Evolutionary conservation across 2,888 invertebrate genomes (phyloP).

Genomic region (Zygothrica quintamaculata): DNA sequence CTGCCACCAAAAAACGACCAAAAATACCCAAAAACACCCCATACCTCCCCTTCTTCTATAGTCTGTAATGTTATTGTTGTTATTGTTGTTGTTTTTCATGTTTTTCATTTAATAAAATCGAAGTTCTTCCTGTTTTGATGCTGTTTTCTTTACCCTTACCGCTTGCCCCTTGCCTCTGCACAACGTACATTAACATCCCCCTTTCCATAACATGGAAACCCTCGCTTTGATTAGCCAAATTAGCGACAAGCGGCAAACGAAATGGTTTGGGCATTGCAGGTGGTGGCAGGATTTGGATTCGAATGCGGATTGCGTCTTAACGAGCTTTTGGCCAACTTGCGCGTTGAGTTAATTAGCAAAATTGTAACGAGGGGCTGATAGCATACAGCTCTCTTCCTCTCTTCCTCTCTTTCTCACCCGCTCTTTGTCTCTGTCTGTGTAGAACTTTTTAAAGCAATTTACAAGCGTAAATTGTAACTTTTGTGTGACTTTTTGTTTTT

Average conservation of each 20-base stretch:
- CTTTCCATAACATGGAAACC: not conserved
- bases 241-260: slow-evolving; percentile 60
- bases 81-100: slow-evolving; percentile 53
- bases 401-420: too few species aligned
- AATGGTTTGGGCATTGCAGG: not conserved
- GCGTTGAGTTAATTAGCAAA: slow-evolving; percentile 77
- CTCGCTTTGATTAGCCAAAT: slow-evolving; percentile 75
- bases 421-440: not conserved
- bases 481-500: slow-evolving; percentile 58
- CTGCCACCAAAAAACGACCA: not conserved
- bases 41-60: not conserved
- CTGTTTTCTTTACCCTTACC: slow-evolving; percentile 18
- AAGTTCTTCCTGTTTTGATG: slow-evolving; percentile 51
- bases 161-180: slow-evolving; percentile 7
- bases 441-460: slow-evolving; percentile 79
- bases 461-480: slow-evolving; percentile 79
- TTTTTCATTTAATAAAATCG: slow-evolving; percentile 74
- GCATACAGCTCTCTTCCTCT: slow-evolving; percentile 28
- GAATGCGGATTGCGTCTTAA: slow-evolving; percentile 19
- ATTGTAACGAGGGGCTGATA: slow-evolving; percentile 66
- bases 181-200: not conserved
- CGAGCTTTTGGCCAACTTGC: slow-evolving; percentile 53
- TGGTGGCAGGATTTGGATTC: slow-evolving; percentile 3
- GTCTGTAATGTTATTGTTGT: slow-evolving; percentile 4
- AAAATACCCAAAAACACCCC: too few species aligned